These are phyloP conservation scores for Siniperca knerii DNA, from an alignment of 2,113 vertebrate species.

Conservation along the genomic window DNA sequence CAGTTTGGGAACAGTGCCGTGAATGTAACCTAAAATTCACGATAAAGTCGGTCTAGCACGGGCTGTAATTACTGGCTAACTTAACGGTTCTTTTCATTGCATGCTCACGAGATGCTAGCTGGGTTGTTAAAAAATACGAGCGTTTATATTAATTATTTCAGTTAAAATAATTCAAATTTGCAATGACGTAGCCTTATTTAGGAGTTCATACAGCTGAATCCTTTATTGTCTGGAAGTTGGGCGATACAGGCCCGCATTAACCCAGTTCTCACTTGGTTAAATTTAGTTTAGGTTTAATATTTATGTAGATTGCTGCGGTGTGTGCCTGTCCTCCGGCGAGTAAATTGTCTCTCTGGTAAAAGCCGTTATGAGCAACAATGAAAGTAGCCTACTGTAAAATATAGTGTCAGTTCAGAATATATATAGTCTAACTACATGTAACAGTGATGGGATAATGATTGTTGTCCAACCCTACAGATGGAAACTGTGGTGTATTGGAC, in stretches of 20 bases:
- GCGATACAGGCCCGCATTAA: conserved; percentile 24
- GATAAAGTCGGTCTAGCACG: conserved; percentile 30
- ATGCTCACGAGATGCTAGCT: conserved; percentile 1
- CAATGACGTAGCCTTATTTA: not conserved
- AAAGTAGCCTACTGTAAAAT: conserved; percentile 29
- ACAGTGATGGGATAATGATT: not conserved
- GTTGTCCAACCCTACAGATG: not conserved
- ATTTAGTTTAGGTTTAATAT: conserved; percentile 66
- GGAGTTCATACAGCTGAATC: not conserved
- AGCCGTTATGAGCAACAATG: conserved; percentile 29
- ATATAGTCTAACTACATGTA: not conserved
- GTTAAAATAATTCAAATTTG: not conserved
- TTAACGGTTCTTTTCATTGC: not conserved
- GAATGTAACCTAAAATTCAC: not conserved
- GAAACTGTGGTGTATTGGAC: not conserved
- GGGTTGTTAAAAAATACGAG: not conserved
- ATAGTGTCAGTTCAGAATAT: not conserved
- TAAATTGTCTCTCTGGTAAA: conserved; percentile 51
- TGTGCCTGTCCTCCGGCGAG: conserved; percentile 28
- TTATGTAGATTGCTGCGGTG: conserved; percentile 67
- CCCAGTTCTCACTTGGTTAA: conserved; percentile 45
- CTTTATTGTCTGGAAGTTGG: conserved; percentile 47
- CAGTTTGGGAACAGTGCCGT: not conserved
- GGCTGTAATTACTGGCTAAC: conserved; percentile 1
- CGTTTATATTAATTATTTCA: not conserved